Evolutionary conservation across 2,797 vertebrate genomes (phyloP), one percentile per base, ranked within the genome.

Genomic region (Chanos chanos): DNA sequence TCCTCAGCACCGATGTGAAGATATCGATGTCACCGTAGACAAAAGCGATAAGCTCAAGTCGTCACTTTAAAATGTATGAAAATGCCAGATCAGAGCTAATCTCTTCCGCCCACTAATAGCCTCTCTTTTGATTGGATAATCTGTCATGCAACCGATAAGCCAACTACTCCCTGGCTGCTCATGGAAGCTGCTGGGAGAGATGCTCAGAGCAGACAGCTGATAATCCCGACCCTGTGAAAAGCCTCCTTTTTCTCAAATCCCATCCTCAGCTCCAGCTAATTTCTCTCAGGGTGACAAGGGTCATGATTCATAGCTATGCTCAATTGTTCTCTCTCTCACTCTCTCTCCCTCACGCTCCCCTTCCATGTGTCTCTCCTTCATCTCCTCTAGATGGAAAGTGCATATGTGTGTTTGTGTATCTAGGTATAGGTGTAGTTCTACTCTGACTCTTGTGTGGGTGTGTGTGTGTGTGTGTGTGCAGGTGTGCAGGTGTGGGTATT

Each of bases 71-170:
- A 31, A 56, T 44, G 50, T 56, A 68, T 64, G 55, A 56, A 73
- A 66, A 40, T 27, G 47, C 52, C 24, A 53, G 70, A 71, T 76
- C 53, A 55, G 33, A 73, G 70, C 64, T 82, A 81, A 81, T 80
- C 75, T 74, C 47, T 60, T 70, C 66, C 51, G 19, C 56, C 57
- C 64, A 49, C 64, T 81, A 72, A 77, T 76, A 68, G 70, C 34
- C 31, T 27, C 33, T 9, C 59, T 50, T 76, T 70, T 74, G 75
- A 78, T 68, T 73, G 70, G 55, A 31, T 57, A 36, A 63, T 59
- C 75, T 71, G 67, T 77, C 79, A 71, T 72, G 64, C 49, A 6
- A 59, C 31, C 61, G 64, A 80, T 73, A 71, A 79, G 54, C 74
- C 61, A 34, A 61, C 33, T 7, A 52, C 47, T 63, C 61, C 64